Evolutionary conservation across 2,797 vertebrate genomes (phyloP).

Genomic region (Syngnathus rostellatus): DNA sequence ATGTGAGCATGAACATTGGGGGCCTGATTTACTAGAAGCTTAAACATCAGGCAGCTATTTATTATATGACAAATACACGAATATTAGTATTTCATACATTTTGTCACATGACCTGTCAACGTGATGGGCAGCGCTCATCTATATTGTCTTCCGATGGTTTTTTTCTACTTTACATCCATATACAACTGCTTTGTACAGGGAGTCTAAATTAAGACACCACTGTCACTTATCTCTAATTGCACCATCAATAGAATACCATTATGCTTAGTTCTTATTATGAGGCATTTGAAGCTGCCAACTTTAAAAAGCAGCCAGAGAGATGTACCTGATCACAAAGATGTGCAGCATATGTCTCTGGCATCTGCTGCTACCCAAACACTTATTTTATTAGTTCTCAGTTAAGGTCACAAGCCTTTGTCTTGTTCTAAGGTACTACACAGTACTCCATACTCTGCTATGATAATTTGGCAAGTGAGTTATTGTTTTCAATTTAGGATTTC

Average conservation of each 20-base stretch:
- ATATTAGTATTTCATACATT: neutral
- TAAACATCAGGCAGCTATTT: neutral
- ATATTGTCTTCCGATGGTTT: no score
- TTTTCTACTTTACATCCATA: no score
- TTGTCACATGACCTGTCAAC: neutral
- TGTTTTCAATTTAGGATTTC: neutral
- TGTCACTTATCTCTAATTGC: neutral
- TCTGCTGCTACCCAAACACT: conserved; percentile 50
- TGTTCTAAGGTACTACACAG: neutral
- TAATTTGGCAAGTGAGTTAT: neutral
- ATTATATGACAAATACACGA: no score
- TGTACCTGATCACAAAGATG: conserved; percentile 50
- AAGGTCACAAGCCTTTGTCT: conserved; percentile 29
- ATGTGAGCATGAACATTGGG: neutral
- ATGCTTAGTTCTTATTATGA: conserved; percentile 25
- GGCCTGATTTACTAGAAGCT: neutral
- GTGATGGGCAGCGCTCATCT: neutral
- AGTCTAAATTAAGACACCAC: conserved; percentile 3
- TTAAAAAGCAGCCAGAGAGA: conserved; percentile 26
- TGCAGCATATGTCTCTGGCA: conserved; percentile 53
- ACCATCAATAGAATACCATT: neutral
- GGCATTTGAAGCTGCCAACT: conserved; percentile 19
- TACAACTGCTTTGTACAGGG: neutral
- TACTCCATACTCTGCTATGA: neutral
- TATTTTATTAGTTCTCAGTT: conserved; percentile 41